Percentiles rank a stretch among this genome's conserved stretches.
Evolutionary conservation across 2,797 vertebrate species (phyloP).

Genomic region (Scyliorhinus canicula): DNA sequence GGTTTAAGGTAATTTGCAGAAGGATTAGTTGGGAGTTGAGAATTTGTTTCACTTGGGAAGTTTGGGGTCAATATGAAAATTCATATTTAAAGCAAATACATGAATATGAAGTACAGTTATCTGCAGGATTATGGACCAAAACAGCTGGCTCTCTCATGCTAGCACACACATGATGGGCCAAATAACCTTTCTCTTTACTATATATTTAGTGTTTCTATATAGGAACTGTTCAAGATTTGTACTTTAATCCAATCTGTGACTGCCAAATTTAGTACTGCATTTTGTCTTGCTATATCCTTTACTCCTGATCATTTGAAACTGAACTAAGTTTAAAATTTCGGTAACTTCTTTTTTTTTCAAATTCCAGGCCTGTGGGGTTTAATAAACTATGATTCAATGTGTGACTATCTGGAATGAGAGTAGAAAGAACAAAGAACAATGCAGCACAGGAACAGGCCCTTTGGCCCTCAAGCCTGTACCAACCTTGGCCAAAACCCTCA

Average conservation of each 20-base stretch:
- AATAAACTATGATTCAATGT: not conserved
- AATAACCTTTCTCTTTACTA: too few relatives aligned
- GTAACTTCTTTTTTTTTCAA: not conserved
- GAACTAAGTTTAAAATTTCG: not conserved
- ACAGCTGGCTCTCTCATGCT: not conserved
- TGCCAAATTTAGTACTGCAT: not conserved
- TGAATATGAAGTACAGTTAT: not conserved
- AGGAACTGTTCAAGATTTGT: not conserved
- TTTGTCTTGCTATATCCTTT: not conserved
- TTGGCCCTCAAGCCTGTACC: too few relatives aligned
- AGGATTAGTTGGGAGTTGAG: not conserved
- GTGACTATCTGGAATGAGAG: not conserved
- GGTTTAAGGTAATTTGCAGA: not conserved
- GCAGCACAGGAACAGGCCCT: too few relatives aligned
- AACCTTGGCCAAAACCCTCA: too few relatives aligned
- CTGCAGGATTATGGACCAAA: not conserved
- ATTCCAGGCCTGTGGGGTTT: not conserved
- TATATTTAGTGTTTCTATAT: too few relatives aligned
- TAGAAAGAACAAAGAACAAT: too few relatives aligned
- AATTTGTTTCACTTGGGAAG: not conserved
- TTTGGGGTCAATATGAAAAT: not conserved
- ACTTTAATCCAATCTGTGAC: not conserved
- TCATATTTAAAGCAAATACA: not conserved
- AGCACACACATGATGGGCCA: not conserved
- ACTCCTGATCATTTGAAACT: not conserved